Evolutionary conservation across 2,113 vertebrate genomes (phyloP), one percentile per base, ranked within the genome.

Genomic region (Madoqua kirkii): DNA sequence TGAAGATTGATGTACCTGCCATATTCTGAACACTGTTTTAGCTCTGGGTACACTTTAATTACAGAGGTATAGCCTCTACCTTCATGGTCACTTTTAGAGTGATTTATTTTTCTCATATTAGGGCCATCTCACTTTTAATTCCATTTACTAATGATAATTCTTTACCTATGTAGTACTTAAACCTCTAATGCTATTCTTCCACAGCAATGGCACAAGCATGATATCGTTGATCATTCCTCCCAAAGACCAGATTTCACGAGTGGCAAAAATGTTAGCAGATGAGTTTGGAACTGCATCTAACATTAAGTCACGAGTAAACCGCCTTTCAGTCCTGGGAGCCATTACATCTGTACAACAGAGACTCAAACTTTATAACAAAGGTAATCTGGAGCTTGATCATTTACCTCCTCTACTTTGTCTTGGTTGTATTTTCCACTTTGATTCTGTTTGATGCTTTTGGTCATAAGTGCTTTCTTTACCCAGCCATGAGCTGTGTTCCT

Each of bases 361-460:
- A 99, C 99, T 99, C 98, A 99, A 99, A 99, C 99, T 99, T 98
- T 99, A 99, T 99, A 99, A 99, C 98, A 99, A 99, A 99, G 99
- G 99, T 99, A 99, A 96, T 94, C 52, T 83, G 48, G 14, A 93
- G n/a, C 45, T 71, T 60, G 33, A 74, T 83, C n/a, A 33, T 83
- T 78, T 87, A 40, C 27, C 9, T 94, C 45, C 6, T 85, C 33
- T 96, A 2, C 29, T 81, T 83, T 92, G 29, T 87, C 84, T 67
- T 96, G 12, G 60, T 95, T 94, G 3, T 92, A 43, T 79, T 91
- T 95, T 93, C 85, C 27, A 59, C 71, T 94, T 85, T 36, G 36
- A 90, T 79, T 10, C 82, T 84, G 29, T 31, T 15, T 89, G 19
- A 55, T 93, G 55, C n/a, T 96, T 94, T 95, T 89, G 59, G 45